Conservation (phyloP, 2,797 vertebrate species). For the Crax fasciolata region DNA sequence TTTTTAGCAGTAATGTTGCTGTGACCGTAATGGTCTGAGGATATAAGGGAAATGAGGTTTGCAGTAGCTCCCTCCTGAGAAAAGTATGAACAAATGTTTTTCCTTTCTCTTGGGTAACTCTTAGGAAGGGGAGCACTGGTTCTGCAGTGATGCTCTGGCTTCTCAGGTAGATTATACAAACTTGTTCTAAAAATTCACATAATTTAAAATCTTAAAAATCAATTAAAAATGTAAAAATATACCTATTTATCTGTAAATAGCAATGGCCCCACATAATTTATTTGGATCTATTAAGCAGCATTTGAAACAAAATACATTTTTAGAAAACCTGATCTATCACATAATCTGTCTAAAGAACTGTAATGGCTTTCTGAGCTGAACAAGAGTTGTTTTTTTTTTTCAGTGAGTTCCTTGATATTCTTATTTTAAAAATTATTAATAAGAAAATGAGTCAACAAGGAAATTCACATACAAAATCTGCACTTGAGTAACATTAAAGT, state of each 20-base stretch:
- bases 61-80: not conserved
- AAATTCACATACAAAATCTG: constrained; percentile 71
- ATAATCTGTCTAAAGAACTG: not conserved
- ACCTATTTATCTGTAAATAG: not conserved
- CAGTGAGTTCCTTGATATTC: not conserved
- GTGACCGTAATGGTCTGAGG: not conserved
- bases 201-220: constrained; percentile 53
- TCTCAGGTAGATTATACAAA: constrained; percentile 37
- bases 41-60: not conserved
- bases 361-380: constrained; percentile 13
- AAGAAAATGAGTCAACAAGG: constrained; percentile 67
- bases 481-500: constrained; percentile 41
- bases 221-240: constrained; percentile 65
- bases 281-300: not conserved
- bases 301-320: constrained; percentile 3
- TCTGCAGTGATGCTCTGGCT: constrained; percentile 11
- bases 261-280: constrained; percentile 1
- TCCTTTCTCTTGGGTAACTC: not conserved
- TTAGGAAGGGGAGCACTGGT: not conserved
- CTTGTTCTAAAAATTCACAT: constrained; percentile 28
- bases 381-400: not conserved
- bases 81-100: not conserved
- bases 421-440: constrained; percentile 23
- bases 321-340: constrained; percentile 35
- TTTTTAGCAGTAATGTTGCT: not conserved